phyloP scores from a whole-genome alignment of 2,797 vertebrate species.

The Pangasius mekongensis region DNA sequence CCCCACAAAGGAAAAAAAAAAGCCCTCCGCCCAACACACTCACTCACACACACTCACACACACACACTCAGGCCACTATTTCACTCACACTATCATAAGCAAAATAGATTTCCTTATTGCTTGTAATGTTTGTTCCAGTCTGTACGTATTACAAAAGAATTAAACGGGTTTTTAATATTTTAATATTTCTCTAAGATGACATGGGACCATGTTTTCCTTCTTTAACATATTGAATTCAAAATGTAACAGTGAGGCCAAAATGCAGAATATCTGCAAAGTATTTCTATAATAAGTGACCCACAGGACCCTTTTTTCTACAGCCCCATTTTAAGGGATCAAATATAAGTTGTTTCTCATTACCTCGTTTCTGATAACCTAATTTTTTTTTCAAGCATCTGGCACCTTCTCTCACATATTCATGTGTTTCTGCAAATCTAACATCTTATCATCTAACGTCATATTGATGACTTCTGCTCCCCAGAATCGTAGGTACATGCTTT shows the following conservation, averaged over 20 bases:
- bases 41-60: neutral
- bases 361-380: neutral
- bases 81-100: neutral
- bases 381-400: neutral
- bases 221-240: neutral
- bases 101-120: neutral
- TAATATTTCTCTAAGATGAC: neutral
- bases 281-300: neutral
- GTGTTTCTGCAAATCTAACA: neutral
- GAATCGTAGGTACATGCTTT: neutral
- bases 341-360: neutral
- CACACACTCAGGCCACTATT: neutral
- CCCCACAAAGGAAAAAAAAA: neutral
- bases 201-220: neutral
- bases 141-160: neutral
- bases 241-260: neutral
- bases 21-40: no score
- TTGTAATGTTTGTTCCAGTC: neutral
- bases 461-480: neutral
- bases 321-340: neutral
- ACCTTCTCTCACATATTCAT: neutral
- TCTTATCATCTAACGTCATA: neutral
- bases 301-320: neutral
- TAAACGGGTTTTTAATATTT: neutral
- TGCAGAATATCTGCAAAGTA: neutral